phyloP scores from a whole-genome alignment of 2,797 vertebrate species.

The Platyrinchus mystaceus region DNA sequence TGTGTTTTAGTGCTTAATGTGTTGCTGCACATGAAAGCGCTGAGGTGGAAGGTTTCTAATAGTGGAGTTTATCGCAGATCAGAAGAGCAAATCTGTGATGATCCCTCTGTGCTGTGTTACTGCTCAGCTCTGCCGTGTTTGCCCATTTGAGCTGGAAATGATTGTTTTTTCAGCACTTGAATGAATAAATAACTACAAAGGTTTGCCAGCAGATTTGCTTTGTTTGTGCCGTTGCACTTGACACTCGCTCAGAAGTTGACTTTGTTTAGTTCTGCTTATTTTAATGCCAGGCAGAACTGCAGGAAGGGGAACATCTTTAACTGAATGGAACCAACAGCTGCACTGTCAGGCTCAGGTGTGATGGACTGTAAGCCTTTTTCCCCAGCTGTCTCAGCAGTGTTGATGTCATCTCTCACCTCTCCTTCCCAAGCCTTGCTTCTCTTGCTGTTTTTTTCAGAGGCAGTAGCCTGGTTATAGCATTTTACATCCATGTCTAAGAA shows the following conservation, averaged over 20 bases:
- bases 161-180: not conserved
- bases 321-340: not conserved
- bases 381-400: not conserved
- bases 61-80: not conserved
- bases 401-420: not conserved
- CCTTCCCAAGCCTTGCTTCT: not conserved
- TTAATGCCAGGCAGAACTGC: rapidly evolving
- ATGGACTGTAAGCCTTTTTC: not conserved
- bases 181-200: not conserved
- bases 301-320: rapidly evolving
- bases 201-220: not conserved
- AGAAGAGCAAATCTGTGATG: not conserved
- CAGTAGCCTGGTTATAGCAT: rapidly evolving
- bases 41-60: not conserved
- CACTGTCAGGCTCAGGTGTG: not conserved
- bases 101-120: not conserved
- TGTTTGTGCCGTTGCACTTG: not conserved
- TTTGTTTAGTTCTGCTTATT: not conserved
- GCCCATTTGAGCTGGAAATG: not conserved
- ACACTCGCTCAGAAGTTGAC: rapidly evolving
- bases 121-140: not conserved
- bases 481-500: rapidly evolving
- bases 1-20: not conserved
- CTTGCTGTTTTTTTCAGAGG: rapidly evolving
- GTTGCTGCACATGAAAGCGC: not conserved